These are phyloP conservation scores for Hirtodrosophila trivittata DNA, from an alignment of 2,888 invertebrate genomes.

Conservation along the genomic window DNA sequence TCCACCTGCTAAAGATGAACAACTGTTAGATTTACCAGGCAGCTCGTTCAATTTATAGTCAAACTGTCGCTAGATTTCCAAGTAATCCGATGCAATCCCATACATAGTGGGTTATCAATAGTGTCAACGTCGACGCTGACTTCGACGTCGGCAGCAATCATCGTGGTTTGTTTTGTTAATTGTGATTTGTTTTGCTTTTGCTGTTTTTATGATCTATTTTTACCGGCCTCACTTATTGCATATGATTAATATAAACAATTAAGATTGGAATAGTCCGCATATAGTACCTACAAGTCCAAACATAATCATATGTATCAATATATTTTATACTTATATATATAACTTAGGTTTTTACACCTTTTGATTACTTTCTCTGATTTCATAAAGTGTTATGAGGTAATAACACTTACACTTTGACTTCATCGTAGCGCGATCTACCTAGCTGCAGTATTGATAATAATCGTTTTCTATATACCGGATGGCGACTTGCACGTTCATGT, in stretches of 20 bases:
- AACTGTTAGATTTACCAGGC: constrained; percentile 19
- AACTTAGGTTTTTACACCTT: neutral
- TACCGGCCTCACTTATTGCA: constrained; percentile 13
- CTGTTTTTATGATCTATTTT: constrained; percentile 9
- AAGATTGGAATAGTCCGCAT: too few species aligned
- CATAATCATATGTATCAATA: neutral
- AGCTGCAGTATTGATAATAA: too few species aligned
- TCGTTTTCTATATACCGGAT: too few species aligned
- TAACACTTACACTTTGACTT: too few species aligned
- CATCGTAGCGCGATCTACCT: too few species aligned
- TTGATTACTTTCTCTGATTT: constrained; percentile 1
- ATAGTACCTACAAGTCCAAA: too few species aligned
- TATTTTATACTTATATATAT: neutral
- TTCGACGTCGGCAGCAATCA: constrained; percentile 5
- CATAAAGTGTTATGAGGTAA: too few species aligned
- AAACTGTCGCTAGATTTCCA: neutral
- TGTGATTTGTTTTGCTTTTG: constrained; percentile 14
- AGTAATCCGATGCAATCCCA: constrained; percentile 2
- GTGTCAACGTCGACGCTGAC: constrained; percentile 8
- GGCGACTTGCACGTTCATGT: constrained; percentile 11
- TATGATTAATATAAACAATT: constrained; percentile 7
- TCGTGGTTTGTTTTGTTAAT: neutral
- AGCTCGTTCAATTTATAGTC: constrained; percentile 57
- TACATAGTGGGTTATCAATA: constrained; percentile 36
- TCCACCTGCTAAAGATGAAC: constrained; percentile 40